These are phyloP conservation scores for Paguma larvata DNA, from an alignment of 2,797 vertebrate species.

Conservation along the genomic window DNA sequence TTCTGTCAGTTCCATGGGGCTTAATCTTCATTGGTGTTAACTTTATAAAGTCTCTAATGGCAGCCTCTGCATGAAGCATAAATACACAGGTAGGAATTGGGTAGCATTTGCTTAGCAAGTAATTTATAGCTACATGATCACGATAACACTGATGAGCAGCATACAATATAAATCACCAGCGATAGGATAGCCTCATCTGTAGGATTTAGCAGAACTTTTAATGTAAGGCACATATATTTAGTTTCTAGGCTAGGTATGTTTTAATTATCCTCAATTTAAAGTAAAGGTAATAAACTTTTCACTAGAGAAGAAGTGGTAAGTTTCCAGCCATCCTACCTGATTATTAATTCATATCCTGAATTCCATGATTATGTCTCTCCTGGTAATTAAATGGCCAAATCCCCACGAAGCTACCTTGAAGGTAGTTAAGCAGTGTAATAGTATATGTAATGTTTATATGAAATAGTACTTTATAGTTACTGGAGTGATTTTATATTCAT, in stretches of 20 bases:
- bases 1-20: not conserved
- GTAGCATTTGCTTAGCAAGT: constrained; percentile 57
- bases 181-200: not conserved
- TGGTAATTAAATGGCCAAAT: constrained; percentile 66
- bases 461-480: constrained; percentile 29
- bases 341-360: constrained; percentile 69
- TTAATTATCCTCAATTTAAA: constrained; percentile 71
- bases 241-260: constrained; percentile 73
- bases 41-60: constrained; percentile 59
- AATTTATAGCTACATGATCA: constrained; percentile 53
- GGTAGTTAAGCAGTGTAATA: constrained; percentile 33
- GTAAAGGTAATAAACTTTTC: constrained; percentile 67
- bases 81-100: constrained; percentile 44
- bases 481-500: constrained; percentile 33
- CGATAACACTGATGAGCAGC: not conserved
- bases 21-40: constrained; percentile 62
- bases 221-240: constrained; percentile 60
- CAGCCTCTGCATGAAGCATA: constrained; percentile 53
- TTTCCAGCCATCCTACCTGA: constrained; percentile 59
- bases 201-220: constrained; percentile 63
- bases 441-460: constrained; percentile 31
- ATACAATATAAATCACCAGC: not conserved
- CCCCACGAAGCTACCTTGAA: not conserved
- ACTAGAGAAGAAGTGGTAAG: constrained; percentile 65
- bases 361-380: constrained; percentile 48